Base-by-base conservation (phyloP, 2,888 invertebrate species). In the Tinea trinotella region DNA sequence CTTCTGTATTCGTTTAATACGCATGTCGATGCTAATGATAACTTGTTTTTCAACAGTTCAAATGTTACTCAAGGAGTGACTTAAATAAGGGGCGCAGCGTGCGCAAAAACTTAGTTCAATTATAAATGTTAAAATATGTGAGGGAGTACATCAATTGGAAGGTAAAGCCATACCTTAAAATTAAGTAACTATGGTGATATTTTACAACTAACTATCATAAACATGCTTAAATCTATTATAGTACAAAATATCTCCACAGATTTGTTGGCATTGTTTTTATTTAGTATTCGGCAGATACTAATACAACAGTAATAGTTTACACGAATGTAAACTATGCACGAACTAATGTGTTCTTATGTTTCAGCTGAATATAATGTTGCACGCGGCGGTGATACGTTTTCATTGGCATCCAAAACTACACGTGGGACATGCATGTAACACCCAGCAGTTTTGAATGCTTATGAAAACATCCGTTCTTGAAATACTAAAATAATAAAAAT, bases 1-100 rank as follows among this genome's bases (percentile, higher is more conserved):
- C 18, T 22, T 24, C 18, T 20, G 76, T 55, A 76, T 70, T 71
- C 79, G 71, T 77, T 85, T 85, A 74, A 66, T 71, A 72, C 80
- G 82, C 84, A 85, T 84, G 83, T 83, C 34, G 53, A 55, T 78
- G 84, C 84, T 85, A 85, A 85, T 85, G 75, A 83, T 83, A 66
- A 85, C 85, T 85, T 85, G 82, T 85, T 84, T 85, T 85, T 85
- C 85, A 75, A 85, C 85, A 85, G 84, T 50, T 79, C 82, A 78
- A 78, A 84, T 83, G 79, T 85, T 83, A 76, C 84, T 76, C 85
- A 77, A 76, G 78, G 83, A 85, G 84, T 85, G 84, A 85, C 76
- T 83, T 74, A 40, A 83, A 77, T 83, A 78, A 55, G 79, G 78
- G 79, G 85, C 84, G 83, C 84, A 68, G 83, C 81, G 85, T 83